Percentiles rank a stretch among this genome's conserved stretches.
Conservation (phyloP, 1,140 invertebrate genomes). For the Ceratoteleas bidentatus region DNA sequence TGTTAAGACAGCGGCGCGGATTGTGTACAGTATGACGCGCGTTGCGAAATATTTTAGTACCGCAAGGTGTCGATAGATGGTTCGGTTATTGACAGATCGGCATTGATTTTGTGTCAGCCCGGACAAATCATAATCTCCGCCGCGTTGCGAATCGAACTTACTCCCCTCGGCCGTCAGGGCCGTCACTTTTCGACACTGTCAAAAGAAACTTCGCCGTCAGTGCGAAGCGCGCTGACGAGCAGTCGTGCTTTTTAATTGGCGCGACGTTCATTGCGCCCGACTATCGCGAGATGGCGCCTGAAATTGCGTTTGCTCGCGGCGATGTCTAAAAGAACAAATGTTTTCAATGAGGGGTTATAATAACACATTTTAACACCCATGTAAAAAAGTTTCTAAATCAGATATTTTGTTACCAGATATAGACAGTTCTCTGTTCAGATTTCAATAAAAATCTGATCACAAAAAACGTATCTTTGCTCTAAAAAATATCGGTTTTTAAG, state of each 20-base stretch:
- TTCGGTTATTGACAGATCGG: constrained; percentile 61
- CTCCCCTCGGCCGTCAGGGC: constrained; percentile 44
- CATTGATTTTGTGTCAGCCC: constrained; percentile 61
- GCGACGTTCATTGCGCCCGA: constrained; percentile 32
- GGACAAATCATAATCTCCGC: constrained; percentile 63
- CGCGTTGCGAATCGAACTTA: constrained; percentile 51
- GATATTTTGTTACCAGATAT: too few relatives aligned
- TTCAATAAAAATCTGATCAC: too few relatives aligned
- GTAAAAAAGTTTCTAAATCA: too few relatives aligned
- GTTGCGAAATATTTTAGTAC: constrained; percentile 58
- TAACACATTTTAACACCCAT: too few relatives aligned
- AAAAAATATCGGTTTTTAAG: too few relatives aligned
- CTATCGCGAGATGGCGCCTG: constrained; percentile 16
- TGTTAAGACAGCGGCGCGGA: constrained; percentile 17
- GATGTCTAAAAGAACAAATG: too few relatives aligned
- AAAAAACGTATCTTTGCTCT: too few relatives aligned
- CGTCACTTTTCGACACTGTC: constrained; percentile 58
- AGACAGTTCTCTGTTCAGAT: too few relatives aligned
- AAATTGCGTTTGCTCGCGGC: too few relatives aligned
- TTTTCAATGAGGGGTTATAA: too few relatives aligned
- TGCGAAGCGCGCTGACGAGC: constrained; percentile 30
- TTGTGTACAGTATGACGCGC: constrained; percentile 12
- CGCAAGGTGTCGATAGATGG: constrained; percentile 62
- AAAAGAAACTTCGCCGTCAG: constrained; percentile 54
- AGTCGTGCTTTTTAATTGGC: constrained; percentile 56